These are phyloP conservation scores for Podocnemis expansa DNA, from an alignment of 2,113 vertebrate genomes.

Conservation along the genomic window DNA sequence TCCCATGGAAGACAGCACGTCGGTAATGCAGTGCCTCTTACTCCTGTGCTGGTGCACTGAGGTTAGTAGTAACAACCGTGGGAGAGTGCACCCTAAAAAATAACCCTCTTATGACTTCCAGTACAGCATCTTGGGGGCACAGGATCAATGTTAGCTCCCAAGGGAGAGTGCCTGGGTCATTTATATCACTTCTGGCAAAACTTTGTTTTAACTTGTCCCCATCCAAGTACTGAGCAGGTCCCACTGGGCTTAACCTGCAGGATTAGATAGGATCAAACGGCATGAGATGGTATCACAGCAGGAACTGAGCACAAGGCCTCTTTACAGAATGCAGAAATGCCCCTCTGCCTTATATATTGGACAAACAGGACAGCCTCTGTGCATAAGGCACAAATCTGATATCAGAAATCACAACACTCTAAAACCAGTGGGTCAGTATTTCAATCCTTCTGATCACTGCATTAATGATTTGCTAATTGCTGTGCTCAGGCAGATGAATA, in stretches of 20 bases:
- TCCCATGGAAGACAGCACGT: not conserved
- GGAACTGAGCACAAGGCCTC: not conserved
- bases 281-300: not conserved
- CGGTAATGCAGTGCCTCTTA: not conserved
- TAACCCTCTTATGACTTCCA: not conserved
- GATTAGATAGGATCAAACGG: conserved; percentile 10
- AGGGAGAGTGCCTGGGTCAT: not conserved
- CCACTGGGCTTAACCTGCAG: conserved; percentile 26
- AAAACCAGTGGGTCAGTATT: too few species aligned
- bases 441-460: too few species aligned
- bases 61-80: not conserved
- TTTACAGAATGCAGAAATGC: not conserved
- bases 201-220: not conserved
- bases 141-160: not conserved
- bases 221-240: not conserved
- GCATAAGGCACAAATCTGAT: too few species aligned
- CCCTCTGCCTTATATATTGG: too few species aligned
- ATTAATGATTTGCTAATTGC: too few species aligned
- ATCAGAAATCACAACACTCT: too few species aligned
- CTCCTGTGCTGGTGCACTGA: not conserved
- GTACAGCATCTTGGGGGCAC: not conserved
- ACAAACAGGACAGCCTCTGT: too few species aligned
- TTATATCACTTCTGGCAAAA: not conserved
- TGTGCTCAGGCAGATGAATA: too few species aligned
- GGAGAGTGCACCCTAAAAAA: not conserved